Percentiles rank a stretch among this genome's conserved stretches.
These are phyloP conservation scores for Copidosoma aretas DNA, from an alignment of 2,888 invertebrate species.

Conservation along the genomic window DNA sequence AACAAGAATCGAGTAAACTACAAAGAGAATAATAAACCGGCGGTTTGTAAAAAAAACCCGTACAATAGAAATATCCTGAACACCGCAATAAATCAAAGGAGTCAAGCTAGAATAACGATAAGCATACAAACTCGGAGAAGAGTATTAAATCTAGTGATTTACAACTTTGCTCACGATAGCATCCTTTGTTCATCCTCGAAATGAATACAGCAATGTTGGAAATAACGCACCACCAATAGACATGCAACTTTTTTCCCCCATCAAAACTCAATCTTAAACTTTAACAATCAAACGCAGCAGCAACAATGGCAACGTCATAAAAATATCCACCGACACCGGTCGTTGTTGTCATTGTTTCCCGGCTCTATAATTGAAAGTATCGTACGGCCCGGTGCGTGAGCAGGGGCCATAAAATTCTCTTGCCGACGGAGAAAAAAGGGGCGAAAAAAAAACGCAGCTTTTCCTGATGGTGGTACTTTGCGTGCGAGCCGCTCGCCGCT, in stretches of 20 bases:
- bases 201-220: neutral
- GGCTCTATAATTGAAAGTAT: slow-evolving; percentile 31
- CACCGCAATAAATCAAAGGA: no score
- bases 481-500: slow-evolving; percentile 23
- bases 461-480: slow-evolving; percentile 9
- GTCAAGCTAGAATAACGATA: no score
- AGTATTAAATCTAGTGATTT: no score
- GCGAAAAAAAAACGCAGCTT: neutral
- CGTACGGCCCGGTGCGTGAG: slow-evolving; percentile 21
- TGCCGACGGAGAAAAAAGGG: neutral
- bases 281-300: neutral
- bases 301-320: slow-evolving; percentile 6
- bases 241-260: slow-evolving; percentile 10
- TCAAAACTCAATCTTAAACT: slow-evolving; percentile 13
- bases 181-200: neutral
- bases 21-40: no score
- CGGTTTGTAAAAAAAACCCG: no score
- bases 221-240: neutral
- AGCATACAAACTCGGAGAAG: no score
- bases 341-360: neutral
- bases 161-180: no score
- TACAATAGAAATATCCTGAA: no score
- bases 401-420: slow-evolving; percentile 13
- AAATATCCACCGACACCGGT: neutral
- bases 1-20: no score